These are phyloP conservation scores for Eumerus sabulonum DNA, from an alignment of 2,888 invertebrate species.

Conservation along the genomic window DNA sequence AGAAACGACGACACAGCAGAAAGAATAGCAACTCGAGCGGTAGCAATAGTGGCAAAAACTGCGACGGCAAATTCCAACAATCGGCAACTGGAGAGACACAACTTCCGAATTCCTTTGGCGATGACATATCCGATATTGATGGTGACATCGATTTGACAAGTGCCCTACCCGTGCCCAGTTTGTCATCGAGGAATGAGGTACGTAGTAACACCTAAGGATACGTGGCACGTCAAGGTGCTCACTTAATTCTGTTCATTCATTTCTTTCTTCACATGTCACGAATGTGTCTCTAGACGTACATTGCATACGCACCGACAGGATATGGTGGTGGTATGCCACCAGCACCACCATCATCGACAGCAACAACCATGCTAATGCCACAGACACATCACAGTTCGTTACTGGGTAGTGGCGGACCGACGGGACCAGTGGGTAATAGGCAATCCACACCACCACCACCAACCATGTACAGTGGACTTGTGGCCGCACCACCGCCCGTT, in stretches of 20 bases:
- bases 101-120: conserved; percentile 88
- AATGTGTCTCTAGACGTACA: conserved; percentile 72
- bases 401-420: conserved; percentile 70
- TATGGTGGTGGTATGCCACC: conserved; percentile 75
- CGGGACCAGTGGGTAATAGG: conserved; percentile 63
- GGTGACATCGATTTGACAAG: conserved; percentile 85
- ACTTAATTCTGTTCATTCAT: conserved; percentile 43
- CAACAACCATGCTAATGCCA: conserved; percentile 77
- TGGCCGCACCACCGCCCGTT: conserved; percentile 72
- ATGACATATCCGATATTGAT: conserved; percentile 91
- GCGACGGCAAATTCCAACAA: conserved; percentile 82
- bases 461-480: conserved; percentile 74
- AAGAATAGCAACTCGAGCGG: conserved; percentile 74
- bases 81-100: conserved; percentile 86
- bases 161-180: conserved; percentile 81
- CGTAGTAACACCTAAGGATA: conserved; percentile 70
- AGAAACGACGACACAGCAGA: conserved; percentile 80
- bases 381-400: conserved; percentile 72
- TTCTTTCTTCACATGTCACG: conserved; percentile 23
- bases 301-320: conserved; percentile 77
- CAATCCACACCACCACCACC: conserved; percentile 74
- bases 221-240: conserved; percentile 8
- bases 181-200: conserved; percentile 77
- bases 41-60: conserved; percentile 70
- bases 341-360: conserved; percentile 72